phyloP scores from a whole-genome alignment of 2,888 invertebrate species.

The Epistrophe grossulariae region DNA sequence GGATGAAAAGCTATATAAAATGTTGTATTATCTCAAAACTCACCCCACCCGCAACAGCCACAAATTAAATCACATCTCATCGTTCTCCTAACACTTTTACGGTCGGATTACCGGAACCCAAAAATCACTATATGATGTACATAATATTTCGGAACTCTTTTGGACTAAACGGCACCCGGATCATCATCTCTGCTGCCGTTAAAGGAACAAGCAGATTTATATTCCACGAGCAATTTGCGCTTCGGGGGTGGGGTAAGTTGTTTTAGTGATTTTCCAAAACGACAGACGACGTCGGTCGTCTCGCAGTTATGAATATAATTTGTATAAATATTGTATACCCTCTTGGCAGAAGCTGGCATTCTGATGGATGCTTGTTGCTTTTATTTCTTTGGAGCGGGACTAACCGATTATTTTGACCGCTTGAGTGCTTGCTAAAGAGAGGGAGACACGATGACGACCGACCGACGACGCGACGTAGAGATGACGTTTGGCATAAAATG shows the following conservation, averaged over 20 bases:
- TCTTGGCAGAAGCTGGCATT: conserved; percentile 4
- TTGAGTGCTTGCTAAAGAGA: conserved; percentile 66
- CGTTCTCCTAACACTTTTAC: conserved; percentile 82
- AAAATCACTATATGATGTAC: conserved; percentile 19
- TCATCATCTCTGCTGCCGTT: conserved; percentile 15
- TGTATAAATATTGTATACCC: neutral
- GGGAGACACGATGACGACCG: conserved; percentile 21
- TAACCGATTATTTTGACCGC: conserved; percentile 73
- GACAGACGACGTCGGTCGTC: conserved; percentile 40
- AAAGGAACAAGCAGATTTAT: conserved; percentile 66
- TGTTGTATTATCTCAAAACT: conserved; percentile 38
- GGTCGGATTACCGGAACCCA: conserved; percentile 77
- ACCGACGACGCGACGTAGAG: neutral
- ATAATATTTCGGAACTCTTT: conserved; percentile 7
- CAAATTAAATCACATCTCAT: conserved; percentile 79
- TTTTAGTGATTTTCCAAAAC: conserved; percentile 75
- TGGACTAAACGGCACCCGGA: conserved; percentile 59
- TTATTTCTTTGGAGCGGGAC: conserved; percentile 55
- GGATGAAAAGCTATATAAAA: conserved; percentile 53
- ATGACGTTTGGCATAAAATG: conserved; percentile 62
- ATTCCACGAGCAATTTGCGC: conserved; percentile 71
- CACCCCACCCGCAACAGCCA: conserved; percentile 76
- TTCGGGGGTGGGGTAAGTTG: conserved; percentile 72
- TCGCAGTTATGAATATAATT: conserved; percentile 67
- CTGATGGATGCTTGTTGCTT: conserved; percentile 61